phyloP scores from a whole-genome alignment of 2,113 vertebrate genomes.

The Chrysemys picta region DNA sequence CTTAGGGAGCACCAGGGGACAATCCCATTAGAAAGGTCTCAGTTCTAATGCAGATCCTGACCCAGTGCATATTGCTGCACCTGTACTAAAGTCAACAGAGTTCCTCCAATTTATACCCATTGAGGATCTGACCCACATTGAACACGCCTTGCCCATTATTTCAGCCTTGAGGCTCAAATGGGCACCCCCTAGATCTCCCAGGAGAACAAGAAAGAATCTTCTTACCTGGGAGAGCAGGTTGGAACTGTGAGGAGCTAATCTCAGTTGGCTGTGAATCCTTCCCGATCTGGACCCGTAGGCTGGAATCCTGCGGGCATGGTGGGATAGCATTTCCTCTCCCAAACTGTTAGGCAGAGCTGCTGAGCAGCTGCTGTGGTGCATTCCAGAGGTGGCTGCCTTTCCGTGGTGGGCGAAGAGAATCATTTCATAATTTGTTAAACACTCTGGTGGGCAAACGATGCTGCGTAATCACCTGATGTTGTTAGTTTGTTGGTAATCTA shows the following conservation, averaged over 20 bases:
- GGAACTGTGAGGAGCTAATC: slow-evolving; percentile 10
- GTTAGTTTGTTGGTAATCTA: not conserved
- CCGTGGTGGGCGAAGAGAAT: not conserved
- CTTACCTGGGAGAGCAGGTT: not conserved
- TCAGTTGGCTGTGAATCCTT: not conserved
- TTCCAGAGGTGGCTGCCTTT: fast-evolving
- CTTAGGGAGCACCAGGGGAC: not conserved
- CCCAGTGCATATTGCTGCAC: fast-evolving
- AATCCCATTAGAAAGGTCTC: not conserved
- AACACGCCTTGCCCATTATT: not conserved
- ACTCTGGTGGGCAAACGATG: not conserved
- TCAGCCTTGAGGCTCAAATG: not conserved
- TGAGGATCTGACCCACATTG: not conserved
- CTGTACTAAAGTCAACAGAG: not conserved
- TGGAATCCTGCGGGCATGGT: too few species aligned
- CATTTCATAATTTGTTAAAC: not conserved
- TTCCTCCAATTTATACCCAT: fast-evolving
- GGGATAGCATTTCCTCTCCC: not conserved
- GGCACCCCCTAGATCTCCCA: not conserved
- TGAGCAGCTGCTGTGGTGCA: not conserved
- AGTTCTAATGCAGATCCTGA: not conserved
- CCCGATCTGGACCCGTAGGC: not conserved
- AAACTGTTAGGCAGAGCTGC: not conserved
- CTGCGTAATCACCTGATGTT: not conserved
- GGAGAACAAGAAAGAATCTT: not conserved